These are phyloP conservation scores for Clarias macrocephalus DNA, from an alignment of 2,113 vertebrate genomes.

Conservation along the genomic window DNA sequence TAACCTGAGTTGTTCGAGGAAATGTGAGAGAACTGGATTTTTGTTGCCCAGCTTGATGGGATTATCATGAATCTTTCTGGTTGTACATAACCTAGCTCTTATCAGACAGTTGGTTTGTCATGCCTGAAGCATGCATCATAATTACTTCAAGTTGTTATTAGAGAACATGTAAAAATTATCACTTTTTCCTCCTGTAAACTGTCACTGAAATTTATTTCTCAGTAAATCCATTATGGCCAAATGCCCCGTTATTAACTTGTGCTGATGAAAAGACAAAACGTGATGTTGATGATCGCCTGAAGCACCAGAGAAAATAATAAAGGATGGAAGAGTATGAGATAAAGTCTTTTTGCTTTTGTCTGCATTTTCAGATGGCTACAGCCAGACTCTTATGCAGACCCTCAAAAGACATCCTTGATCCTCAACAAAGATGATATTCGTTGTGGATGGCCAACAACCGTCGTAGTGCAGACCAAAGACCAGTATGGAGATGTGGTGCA, in stretches of 20 bases:
- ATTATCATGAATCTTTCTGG: neutral
- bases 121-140: neutral
- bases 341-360: neutral
- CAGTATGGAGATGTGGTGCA: slow-evolving; percentile 98
- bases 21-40: neutral
- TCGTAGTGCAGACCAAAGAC: slow-evolving; percentile 97
- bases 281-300: neutral
- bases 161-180: neutral
- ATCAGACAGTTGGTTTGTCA: neutral
- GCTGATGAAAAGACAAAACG: neutral
- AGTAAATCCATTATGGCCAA: neutral
- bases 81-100: too few relatives aligned
- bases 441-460: slow-evolving; percentile 96
- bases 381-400: slow-evolving; percentile 96
- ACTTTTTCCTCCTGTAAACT: neutral
- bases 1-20: neutral
- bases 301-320: neutral
- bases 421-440: slow-evolving; percentile 97
- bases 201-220: neutral
- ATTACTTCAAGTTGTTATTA: neutral
- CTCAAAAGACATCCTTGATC: slow-evolving; percentile 94
- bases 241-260: neutral
- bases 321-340: neutral
- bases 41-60: neutral
- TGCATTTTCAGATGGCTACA: slow-evolving; percentile 87